Evolutionary conservation across 2,888 invertebrate species (phyloP), one percentile per base, ranked within the genome.

Genomic region (Rambutsinella grinnellia): DNA sequence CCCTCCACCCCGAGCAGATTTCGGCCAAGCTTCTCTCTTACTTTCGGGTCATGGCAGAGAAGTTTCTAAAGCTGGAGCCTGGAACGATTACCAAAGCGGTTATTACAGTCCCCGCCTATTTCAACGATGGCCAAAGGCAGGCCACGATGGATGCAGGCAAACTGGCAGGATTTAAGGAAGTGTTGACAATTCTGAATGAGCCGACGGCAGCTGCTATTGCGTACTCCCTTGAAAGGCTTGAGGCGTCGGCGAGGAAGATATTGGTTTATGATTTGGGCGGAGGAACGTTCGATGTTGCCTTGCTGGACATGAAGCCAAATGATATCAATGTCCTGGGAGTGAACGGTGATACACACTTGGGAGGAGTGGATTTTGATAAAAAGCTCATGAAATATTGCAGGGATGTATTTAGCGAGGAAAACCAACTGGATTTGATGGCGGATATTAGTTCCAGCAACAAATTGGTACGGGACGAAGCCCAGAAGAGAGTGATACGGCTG

Each of bases 121-220:
- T 92, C 87, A 90, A 90, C 84, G 90, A 91, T 85, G 88, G 89
- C 0, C 91, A 91, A 85, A 87, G 91, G 28, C 91, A 91, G 85
- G 91, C 96, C 1, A 92, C 92, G 19, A 92, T 91, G 85, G 96
- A 96, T 87, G 95, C 95, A 10, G 96, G 95, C 0, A 88, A 88
- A 13, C 92, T 88, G 85, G 92, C 95, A 19, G 95, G 93, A 0
- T n/a, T n/a, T n/a, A 86, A 97, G 26, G 95, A 95, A 86, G 95
- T 97, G 1, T 88, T 96, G 49, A 90, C 95, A 83, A 95, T 96
- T 77, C 94, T 95, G 81, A 95, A 95, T 86, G 95, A 96, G 86
- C 96, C 95, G 8, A 70, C 70, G 0, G 77, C 79, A 0, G 79
- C 79, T 10, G 79, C 79, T 1, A 61, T 79, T 5, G 77, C 77